Conservation (phyloP, 2,888 invertebrate genomes). For the Metalampra italica region DNA sequence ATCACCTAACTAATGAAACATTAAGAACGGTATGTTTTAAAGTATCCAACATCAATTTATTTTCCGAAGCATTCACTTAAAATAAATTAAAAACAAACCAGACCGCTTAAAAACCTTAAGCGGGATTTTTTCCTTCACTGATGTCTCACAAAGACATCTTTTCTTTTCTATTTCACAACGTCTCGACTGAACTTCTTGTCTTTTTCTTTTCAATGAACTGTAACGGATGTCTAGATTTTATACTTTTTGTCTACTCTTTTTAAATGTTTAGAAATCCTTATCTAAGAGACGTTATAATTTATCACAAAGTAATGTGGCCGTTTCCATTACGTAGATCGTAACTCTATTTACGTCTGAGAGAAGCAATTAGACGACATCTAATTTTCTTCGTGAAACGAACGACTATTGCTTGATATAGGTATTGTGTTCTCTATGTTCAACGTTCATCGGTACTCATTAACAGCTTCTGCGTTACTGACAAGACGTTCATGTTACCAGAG, state of each 20-base stretch:
- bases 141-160: constrained; percentile 2
- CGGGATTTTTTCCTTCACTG: constrained; percentile 4
- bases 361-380: constrained; percentile 7
- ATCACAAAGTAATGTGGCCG: too few species aligned
- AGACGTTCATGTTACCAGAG: neutral
- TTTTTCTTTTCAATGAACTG: constrained; percentile 1
- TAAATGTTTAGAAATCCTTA: neutral
- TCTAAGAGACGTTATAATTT: too few species aligned
- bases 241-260: neutral
- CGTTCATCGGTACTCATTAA: neutral
- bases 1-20: too few species aligned
- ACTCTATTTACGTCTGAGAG: neutral
- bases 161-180: neutral
- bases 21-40: too few species aligned
- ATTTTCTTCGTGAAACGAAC: constrained; percentile 6
- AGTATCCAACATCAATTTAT: too few species aligned
- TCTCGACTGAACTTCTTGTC: constrained; percentile 1
- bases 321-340: too few species aligned
- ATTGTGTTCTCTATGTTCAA: neutral
- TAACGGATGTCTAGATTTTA: neutral
- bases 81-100: constrained; percentile 4
- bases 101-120: constrained; percentile 5
- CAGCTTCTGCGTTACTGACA: neutral
- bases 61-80: neutral
- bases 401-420: neutral